Evolutionary conservation across 2,113 vertebrate species (phyloP), one percentile per base, ranked within the genome.

Genomic region (Xiphophorus maculatus): DNA sequence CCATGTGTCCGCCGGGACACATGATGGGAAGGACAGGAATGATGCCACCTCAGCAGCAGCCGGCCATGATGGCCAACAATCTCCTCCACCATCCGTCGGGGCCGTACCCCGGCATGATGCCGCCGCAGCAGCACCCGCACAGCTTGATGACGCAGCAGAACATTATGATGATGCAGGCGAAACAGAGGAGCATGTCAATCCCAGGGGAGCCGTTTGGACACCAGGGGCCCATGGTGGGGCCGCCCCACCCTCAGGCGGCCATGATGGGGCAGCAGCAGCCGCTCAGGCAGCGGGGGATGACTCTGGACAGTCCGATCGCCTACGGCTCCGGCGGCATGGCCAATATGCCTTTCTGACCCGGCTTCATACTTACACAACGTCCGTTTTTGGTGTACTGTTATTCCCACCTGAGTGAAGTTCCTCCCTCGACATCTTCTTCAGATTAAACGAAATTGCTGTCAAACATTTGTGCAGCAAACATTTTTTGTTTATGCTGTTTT

Each of bases 81-180:
- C 93, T 97, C 85, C 90, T 93, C 22, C 93, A 94, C 69, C 94
- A 94, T 69, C 87, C 93, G 1, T 84, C 94, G 37, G 91, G 92
- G 48, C 86, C 89, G 0, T 96, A 97, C 83, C 95, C 96, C 33
- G 95, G 96, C 79, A 96, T 97, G 94, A 96, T 98, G 94, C 93
- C 97, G 69, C 94, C 97, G 0, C 96, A 97, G 78, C 94, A 95
- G 83, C 96, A 97, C 74, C 84, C 88, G 67, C 94, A 95, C 83
- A 96, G 94, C 90, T 93, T 97, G 83, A 96, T 97, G 93, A 93
- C 95, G 78, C 97, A 98, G 94, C 98, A 99, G 90, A 98, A 96
- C 93, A 95, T 98, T 91, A 96, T 98, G 97, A 95, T 99, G 94
- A 97, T 99, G 96, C 96, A 97, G 92, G 95, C 95, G 72, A 99